Evolutionary conservation across 2,888 invertebrate genomes (phyloP).

Genomic region (Apeira syringaria): DNA sequence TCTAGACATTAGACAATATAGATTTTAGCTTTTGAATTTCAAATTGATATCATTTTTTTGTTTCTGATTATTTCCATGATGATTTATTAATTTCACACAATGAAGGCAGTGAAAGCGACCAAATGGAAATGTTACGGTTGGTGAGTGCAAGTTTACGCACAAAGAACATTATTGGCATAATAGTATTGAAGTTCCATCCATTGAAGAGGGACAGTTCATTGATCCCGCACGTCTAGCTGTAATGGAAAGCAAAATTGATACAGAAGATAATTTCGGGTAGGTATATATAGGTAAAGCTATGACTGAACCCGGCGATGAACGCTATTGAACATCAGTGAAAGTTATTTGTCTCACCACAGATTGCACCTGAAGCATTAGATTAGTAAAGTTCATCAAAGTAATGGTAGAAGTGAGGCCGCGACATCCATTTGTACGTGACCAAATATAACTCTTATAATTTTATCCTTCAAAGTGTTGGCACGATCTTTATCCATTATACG

Average conservation of each 20-base stretch:
- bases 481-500: slow-evolving; percentile 9
- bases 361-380: slow-evolving; percentile 46
- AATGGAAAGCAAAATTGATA: slow-evolving; percentile 25
- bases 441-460: slow-evolving; percentile 19
- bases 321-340: slow-evolving; percentile 56
- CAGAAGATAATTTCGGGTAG: slow-evolving; percentile 38
- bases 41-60: slow-evolving; percentile 9
- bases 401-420: slow-evolving; percentile 44
- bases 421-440: slow-evolving; percentile 23
- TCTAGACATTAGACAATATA: slow-evolving; percentile 33
- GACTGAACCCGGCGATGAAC: slow-evolving; percentile 41
- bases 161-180: slow-evolving; percentile 26
- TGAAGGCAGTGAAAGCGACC: slow-evolving; percentile 13
- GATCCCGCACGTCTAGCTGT: slow-evolving; percentile 22
- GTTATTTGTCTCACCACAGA: slow-evolving; percentile 59
- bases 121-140: slow-evolving; percentile 6
- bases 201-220: slow-evolving; percentile 29
- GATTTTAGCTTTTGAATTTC: not conserved
- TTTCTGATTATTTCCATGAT: slow-evolving; percentile 16
- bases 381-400: slow-evolving; percentile 35
- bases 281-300: slow-evolving; percentile 31
- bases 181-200: slow-evolving; percentile 27
- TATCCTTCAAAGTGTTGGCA: slow-evolving; percentile 7
- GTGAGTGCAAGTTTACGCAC: slow-evolving; percentile 15
- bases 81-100: slow-evolving; percentile 21